Conservation (phyloP, 2,888 invertebrate species). For the Ypsolopha sequella region DNA sequence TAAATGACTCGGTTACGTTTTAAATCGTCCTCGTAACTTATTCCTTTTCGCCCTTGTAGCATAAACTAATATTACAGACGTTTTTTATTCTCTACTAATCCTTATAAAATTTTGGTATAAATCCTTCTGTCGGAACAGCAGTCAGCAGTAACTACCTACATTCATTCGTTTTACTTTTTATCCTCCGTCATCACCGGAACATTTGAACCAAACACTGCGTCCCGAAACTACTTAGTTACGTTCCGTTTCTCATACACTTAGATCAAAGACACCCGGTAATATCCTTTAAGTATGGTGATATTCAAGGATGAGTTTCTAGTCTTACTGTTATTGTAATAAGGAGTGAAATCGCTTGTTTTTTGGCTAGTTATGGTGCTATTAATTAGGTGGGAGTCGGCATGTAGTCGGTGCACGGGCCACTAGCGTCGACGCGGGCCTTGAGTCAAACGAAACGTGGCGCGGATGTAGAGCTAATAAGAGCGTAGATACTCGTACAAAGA, state of each 20-base stretch:
- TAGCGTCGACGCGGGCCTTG: conserved; percentile 28
- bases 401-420: conserved; percentile 25
- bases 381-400: too few species aligned
- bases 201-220: conserved; percentile 57
- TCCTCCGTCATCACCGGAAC: conserved; percentile 23
- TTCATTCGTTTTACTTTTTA: too few species aligned
- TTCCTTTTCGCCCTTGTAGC: too few species aligned
- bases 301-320: conserved; percentile 45
- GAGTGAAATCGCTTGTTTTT: conserved; percentile 27
- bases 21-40: too few species aligned
- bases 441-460: conserved; percentile 39
- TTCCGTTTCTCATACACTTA: conserved; percentile 48
- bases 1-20: too few species aligned
- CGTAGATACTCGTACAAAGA: too few species aligned
- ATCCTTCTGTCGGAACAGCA: too few species aligned
- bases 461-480: conserved; percentile 12
- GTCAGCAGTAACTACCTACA: too few species aligned
- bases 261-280: conserved; percentile 51
- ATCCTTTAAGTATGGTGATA: neutral
- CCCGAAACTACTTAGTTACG: conserved; percentile 46
- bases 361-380: too few species aligned
- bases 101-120: too few species aligned
- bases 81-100: too few species aligned
- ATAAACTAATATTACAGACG: too few species aligned
- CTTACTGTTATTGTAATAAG: conserved; percentile 63